Percentiles rank a stretch among this genome's conserved stretches.
Conservation (phyloP, 1,140 invertebrate species). For the Cataglyphis hispanica region DNA sequence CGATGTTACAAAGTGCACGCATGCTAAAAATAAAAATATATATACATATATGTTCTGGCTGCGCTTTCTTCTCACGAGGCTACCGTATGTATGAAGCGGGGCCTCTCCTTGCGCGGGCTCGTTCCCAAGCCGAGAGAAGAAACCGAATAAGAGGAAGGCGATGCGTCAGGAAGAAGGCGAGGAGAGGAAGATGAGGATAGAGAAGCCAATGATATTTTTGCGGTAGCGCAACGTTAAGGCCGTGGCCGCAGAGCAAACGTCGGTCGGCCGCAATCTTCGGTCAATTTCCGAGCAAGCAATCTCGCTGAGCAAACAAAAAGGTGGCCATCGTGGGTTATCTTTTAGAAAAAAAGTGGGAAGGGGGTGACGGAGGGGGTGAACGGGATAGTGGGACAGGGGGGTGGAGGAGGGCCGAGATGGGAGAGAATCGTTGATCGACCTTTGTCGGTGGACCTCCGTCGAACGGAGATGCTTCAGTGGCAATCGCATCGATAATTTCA, state of each 20-base stretch:
- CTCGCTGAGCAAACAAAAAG: constrained; percentile 81
- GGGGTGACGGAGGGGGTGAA: constrained; percentile 15
- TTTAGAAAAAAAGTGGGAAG: constrained; percentile 63
- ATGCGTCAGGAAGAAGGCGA: constrained; percentile 40
- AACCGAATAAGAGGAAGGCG: constrained; percentile 63
- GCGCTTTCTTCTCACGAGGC: constrained; percentile 43
- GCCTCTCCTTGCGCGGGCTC: constrained; percentile 13
- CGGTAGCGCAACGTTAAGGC: constrained; percentile 79
- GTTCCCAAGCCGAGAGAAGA: constrained; percentile 48
- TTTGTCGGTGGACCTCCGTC: constrained; percentile 71
- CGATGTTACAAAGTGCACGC: background rate
- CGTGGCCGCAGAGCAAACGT: constrained; percentile 81
- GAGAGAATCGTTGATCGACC: constrained; percentile 73
- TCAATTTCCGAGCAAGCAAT: constrained; percentile 82
- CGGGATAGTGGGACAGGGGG: constrained; percentile 26
- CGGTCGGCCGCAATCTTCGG: constrained; percentile 82
- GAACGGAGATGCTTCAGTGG: constrained; percentile 75
- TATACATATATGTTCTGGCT: background rate
- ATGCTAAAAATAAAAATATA: constrained; percentile 2
- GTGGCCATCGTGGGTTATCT: constrained; percentile 74
- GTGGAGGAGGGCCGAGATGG: constrained; percentile 1
- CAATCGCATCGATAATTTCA: constrained; percentile 79
- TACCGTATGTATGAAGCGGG: constrained; percentile 19
- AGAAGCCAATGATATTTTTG: constrained; percentile 81
- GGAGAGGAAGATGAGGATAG: constrained; percentile 47